Percentiles rank a stretch among this genome's conserved stretches.
phyloP scores from a whole-genome alignment of 2,113 vertebrate genomes.

The Oncorhynchus kisutch region DNA sequence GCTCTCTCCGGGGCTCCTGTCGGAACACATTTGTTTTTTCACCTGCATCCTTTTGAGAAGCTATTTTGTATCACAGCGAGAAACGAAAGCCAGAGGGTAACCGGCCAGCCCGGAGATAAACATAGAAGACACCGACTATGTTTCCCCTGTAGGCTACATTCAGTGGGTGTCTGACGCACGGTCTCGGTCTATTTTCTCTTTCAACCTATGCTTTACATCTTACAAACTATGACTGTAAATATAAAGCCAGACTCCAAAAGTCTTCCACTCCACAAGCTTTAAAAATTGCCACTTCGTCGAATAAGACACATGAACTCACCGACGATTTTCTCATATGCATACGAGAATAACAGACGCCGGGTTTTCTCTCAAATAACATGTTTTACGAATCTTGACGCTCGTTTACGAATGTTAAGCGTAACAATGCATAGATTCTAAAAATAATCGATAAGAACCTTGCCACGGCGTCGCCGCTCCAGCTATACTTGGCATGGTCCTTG shows the following conservation, averaged over 20 bases:
- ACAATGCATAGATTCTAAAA: background rate
- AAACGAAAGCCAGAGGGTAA: slow-evolving; percentile 35
- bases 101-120: slow-evolving; percentile 26
- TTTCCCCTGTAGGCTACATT: slow-evolving; percentile 51
- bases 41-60: slow-evolving; percentile 75
- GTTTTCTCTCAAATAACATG: slow-evolving; percentile 47
- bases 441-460: background rate
- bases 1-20: slow-evolving; percentile 70
- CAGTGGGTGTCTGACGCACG: slow-evolving; percentile 32
- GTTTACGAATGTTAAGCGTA: slow-evolving; percentile 4
- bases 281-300: slow-evolving; percentile 58
- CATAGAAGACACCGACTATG: slow-evolving; percentile 23
- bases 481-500: slow-evolving; percentile 7
- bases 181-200: slow-evolving; percentile 7
- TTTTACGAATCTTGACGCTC: slow-evolving; percentile 13
- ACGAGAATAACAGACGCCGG: slow-evolving; percentile 22
- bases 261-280: slow-evolving; percentile 29
- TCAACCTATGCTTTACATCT: slow-evolving; percentile 20
- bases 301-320: slow-evolving; percentile 47
- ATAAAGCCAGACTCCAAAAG: slow-evolving; percentile 55
- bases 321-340: slow-evolving; percentile 38
- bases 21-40: slow-evolving; percentile 75
- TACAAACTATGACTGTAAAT: slow-evolving; percentile 34
- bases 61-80: slow-evolving; percentile 46
- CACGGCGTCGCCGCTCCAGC: slow-evolving; percentile 20